Base-by-base conservation (phyloP, 1,140 invertebrate genomes). In the Ostrea denselamellosa region DNA sequence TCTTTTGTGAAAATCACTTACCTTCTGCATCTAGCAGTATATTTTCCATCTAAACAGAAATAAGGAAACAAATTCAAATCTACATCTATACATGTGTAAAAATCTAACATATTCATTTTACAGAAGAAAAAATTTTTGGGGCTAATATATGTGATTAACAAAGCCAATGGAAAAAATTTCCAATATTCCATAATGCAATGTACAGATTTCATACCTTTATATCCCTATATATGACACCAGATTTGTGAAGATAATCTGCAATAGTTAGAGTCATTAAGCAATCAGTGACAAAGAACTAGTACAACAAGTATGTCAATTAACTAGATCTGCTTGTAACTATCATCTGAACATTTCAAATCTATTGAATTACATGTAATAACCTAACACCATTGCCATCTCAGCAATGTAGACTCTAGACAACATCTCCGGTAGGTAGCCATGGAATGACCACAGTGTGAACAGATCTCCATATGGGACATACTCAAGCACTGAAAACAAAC, bases 161-260 rank as follows among this genome's bases (percentile, higher is more conserved):
- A n/a, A 44, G 34, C 5, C 34, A 44, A 5, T 44, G 5, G 34
- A 44, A 5, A 44, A 44, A 2, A 2, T 44, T 44, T 44, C 0
- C 14, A 0, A 8, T n/a, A 62, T 3, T 0, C 17, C 17, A 62
- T 62, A 17, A 17, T n/a, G 17, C 17, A 19, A 62, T n/a, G 17
- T 77, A 58, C 77, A 77, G n/a, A 85, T 22, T 56, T 58, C 85
- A 88, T 92, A 95, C 96, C 95, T 98, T 99, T 84, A 98, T 94
- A 95, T 99, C 98, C 90, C 98, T 96, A 94, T 98, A 98, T 90
- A 98, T 97, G 68, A 98, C 96, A 68, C 98, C 97, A 92, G 97
- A 97, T 95, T 98, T 98, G 93, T 98, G 98, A 10, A 98, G 95
- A 95, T 98, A 98, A 96, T 99, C 98, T 98, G 93, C 56, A 96